A percentile compares a stretch with the other conserved stretches of the same genome.
Conservation (phyloP, 2,113 vertebrate genomes). For the Tursiops truncatus region DNA sequence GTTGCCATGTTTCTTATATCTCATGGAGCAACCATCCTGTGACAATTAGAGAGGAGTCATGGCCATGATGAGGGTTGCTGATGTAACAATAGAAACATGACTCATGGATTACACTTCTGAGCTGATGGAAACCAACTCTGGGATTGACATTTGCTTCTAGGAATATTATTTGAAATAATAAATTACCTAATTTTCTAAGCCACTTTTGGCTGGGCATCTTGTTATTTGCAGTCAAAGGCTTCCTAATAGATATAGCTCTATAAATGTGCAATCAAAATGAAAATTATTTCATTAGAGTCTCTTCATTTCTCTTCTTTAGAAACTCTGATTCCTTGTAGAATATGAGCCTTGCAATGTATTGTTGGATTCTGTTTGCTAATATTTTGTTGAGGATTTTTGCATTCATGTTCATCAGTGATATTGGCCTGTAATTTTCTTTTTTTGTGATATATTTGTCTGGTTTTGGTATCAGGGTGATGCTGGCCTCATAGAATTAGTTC, state of each 20-base stretch:
- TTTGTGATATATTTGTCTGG: not conserved
- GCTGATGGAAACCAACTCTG: not conserved
- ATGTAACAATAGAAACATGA: not conserved
- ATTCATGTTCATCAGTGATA: not conserved
- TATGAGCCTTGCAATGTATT: not conserved
- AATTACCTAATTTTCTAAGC: not conserved
- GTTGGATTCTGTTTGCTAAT: not conserved
- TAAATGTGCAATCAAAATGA: not conserved
- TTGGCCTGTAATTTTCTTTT: not conserved
- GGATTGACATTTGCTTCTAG: not conserved
- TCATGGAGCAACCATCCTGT: not conserved
- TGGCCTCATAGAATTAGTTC: not conserved
- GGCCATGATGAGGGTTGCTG: not conserved
- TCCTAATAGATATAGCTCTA: not conserved
- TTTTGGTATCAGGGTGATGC: not conserved
- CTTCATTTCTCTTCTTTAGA: not conserved
- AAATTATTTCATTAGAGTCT: constrained; percentile 14
- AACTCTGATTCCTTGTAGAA: not conserved
- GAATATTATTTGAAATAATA: not conserved
- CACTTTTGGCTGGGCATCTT: not conserved
- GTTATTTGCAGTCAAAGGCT: not conserved
- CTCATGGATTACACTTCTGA: not conserved
- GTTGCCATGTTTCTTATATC: not conserved
- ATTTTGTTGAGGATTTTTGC: not conserved
- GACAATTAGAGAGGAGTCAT: not conserved